A percentile compares a stretch with the other conserved stretches of the same genome.
These are phyloP conservation scores for Pangasius macronema DNA, from an alignment of 2,797 vertebrate species.

Conservation along the genomic window DNA sequence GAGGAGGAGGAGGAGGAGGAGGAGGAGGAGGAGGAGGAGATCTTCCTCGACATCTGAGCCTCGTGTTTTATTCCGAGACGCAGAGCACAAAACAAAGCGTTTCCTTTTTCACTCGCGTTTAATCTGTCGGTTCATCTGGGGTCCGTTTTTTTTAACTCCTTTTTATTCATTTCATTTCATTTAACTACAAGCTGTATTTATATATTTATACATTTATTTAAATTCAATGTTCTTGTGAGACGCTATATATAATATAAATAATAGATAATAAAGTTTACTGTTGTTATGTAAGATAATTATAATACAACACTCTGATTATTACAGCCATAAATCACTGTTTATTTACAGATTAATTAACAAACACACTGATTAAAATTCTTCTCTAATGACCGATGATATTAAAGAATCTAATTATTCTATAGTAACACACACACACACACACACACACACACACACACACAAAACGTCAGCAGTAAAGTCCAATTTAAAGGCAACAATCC, in stretches of 20 bases:
- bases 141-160: background rate
- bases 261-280: background rate
- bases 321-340: background rate
- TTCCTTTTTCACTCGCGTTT: background rate
- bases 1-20: background rate
- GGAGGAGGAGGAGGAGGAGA: background rate
- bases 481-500: background rate
- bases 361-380: background rate
- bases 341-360: background rate
- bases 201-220: conserved; percentile 1
- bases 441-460: background rate
- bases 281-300: background rate
- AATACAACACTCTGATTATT: background rate
- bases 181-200: background rate
- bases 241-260: background rate
- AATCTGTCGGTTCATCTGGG: background rate
- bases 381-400: background rate
- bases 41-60: background rate
- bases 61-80: background rate
- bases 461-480: background rate
- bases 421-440: background rate
- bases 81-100: background rate
- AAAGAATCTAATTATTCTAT: conserved; percentile 6
- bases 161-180: background rate
- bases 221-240: background rate